Conservation (phyloP, 2,113 vertebrate genomes). For the Pseudois nayaur region DNA sequence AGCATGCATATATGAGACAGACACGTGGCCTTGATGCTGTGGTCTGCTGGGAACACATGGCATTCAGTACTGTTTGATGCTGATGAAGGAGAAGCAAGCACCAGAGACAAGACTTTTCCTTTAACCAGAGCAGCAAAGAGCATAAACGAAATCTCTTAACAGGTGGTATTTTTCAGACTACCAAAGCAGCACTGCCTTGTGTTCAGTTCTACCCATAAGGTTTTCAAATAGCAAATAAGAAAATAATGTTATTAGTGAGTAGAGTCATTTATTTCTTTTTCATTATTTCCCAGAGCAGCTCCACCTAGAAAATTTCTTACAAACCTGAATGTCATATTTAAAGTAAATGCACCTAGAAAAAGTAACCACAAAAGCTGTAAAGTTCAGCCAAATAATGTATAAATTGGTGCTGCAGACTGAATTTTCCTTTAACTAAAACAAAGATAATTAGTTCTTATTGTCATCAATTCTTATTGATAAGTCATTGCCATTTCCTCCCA, state of each 20-base stretch:
- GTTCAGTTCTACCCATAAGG: neutral
- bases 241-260: neutral
- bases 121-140: neutral
- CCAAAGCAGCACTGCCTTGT: neutral
- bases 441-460: constrained; percentile 9
- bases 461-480: neutral
- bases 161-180: neutral
- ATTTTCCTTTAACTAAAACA: constrained; percentile 62
- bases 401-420: neutral
- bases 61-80: fast-evolving
- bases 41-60: neutral
- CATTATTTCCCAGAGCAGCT: neutral
- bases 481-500: neutral
- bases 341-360: constrained; percentile 7
- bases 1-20: neutral
- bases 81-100: neutral
- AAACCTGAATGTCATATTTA: neutral
- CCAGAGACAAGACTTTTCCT: neutral
- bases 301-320: neutral
- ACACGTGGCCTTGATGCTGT: neutral
- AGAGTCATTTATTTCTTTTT: neutral
- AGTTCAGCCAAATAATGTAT: neutral
- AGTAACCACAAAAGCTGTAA: neutral
- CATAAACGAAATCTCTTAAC: neutral
- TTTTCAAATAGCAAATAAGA: neutral